Evolutionary conservation across 1,140 invertebrate species (phyloP).

Genomic region (Ephestia elutella): DNA sequence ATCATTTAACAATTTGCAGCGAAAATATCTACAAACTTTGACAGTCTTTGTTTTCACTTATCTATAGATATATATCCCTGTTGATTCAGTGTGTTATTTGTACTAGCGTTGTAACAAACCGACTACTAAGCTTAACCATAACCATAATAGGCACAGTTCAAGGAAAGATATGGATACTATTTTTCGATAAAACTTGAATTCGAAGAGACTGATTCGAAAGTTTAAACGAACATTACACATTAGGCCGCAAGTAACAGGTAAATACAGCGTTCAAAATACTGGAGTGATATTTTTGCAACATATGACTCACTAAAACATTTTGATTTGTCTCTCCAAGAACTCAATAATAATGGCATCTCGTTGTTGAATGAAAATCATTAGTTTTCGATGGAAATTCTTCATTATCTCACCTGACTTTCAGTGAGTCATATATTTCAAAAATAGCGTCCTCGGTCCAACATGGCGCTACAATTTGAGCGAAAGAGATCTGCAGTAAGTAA

Average conservation of each 20-base stretch:
- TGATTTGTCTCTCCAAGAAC: no score
- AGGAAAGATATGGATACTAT: constrained; percentile 26
- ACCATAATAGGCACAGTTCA: constrained; percentile 49
- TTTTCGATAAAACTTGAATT: neutral
- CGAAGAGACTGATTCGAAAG: no score
- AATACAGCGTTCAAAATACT: neutral
- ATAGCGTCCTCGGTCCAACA: neutral
- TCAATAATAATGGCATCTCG: no score
- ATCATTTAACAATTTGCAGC: constrained; percentile 41
- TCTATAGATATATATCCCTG: constrained; percentile 61
- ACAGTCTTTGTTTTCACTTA: constrained; percentile 71
- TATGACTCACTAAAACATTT: no score
- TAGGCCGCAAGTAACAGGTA: constrained; percentile 4
- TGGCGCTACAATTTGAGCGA: neutral
- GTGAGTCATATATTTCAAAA: no score
- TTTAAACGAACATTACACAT: constrained; percentile 1
- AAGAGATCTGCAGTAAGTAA: neutral
- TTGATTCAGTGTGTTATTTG: constrained; percentile 64
- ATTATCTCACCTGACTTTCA: no score
- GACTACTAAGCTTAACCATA: constrained; percentile 45
- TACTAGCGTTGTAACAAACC: constrained; percentile 59
- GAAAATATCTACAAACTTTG: constrained; percentile 68
- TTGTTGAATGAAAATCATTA: no score
- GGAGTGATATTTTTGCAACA: no score
- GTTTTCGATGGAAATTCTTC: no score